Percentiles rank a stretch among this genome's conserved stretches.
phyloP scores from a whole-genome alignment of 2,113 vertebrate genomes.

The Prunella fulvescens region DNA sequence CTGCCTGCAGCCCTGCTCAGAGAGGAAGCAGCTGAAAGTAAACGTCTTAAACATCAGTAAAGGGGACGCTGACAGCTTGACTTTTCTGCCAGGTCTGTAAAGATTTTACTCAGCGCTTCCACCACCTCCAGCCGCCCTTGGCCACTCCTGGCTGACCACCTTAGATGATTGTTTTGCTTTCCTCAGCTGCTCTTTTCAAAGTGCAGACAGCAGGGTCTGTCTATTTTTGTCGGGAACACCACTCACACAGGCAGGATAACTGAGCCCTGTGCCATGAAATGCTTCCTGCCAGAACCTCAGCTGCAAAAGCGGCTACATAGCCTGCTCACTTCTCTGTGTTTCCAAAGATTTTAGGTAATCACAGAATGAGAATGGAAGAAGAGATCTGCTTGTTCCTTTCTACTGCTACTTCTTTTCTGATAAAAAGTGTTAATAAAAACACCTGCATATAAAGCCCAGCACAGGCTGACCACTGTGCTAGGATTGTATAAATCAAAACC shows the following conservation, averaged over 20 bases:
- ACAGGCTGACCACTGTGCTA: not conserved
- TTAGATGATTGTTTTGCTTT: not conserved
- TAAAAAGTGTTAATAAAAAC: not conserved
- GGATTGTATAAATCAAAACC: not conserved
- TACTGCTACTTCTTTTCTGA: not conserved
- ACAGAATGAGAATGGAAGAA: not conserved
- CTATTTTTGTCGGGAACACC: conserved; percentile 1
- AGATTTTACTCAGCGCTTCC: not conserved
- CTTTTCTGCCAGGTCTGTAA: not conserved
- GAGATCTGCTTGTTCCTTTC: not conserved
- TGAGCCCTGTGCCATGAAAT: not conserved
- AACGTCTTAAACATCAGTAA: not conserved
- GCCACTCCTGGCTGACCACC: not conserved
- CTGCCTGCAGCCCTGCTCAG: conserved; percentile 30
- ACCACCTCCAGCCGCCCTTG: not conserved
- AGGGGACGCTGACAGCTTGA: not conserved
- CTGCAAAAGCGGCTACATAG: not conserved
- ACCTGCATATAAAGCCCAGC: not conserved
- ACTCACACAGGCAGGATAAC: not conserved
- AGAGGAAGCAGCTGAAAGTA: conserved; percentile 41
- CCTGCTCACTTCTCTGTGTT: not conserved
- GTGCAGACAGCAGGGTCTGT: not conserved
- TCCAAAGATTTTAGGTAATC: not conserved
- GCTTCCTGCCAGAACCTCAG: not conserved
- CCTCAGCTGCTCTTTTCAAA: not conserved